A percentile compares a stretch with the other conserved stretches of the same genome.
These are phyloP conservation scores for Crotalus tigris DNA, from an alignment of 2,113 vertebrate species.

Conservation along the genomic window DNA sequence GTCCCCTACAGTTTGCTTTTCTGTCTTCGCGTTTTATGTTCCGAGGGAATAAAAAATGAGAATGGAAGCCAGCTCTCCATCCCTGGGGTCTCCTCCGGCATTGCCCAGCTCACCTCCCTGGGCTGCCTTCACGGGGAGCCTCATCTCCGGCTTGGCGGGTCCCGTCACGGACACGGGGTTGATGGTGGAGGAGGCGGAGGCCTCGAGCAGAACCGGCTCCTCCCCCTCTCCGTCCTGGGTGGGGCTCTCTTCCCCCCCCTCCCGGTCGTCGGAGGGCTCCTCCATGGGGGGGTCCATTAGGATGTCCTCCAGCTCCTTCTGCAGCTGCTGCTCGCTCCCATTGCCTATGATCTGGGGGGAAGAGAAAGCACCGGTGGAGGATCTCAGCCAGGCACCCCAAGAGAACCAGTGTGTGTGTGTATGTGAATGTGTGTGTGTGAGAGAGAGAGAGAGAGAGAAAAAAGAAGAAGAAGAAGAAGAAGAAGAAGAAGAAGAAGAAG, in stretches of 20 bases:
- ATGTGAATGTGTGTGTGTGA: too few relatives aligned
- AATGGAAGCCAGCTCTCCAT: too few relatives aligned
- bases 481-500: too few relatives aligned
- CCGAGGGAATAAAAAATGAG: too few relatives aligned
- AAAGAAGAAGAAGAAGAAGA: rapidly evolving
- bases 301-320: slow-evolving; percentile 92
- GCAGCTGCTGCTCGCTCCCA: slow-evolving; percentile 97
- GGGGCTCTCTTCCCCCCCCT: slow-evolving; percentile 44
- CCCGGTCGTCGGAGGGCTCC: slow-evolving; percentile 67
- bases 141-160: slow-evolving; percentile 86
- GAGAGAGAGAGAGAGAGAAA: too few relatives aligned
- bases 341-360: slow-evolving; percentile 89
- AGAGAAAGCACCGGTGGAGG: slow-evolving; percentile 5
- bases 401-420: neutral
- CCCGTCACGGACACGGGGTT: slow-evolving; percentile 76
- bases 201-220: slow-evolving; percentile 68
- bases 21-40: too few relatives aligned
- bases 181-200: slow-evolving; percentile 74
- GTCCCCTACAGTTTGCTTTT: too few relatives aligned
- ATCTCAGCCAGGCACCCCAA: neutral
- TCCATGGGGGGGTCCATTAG: slow-evolving; percentile 93
- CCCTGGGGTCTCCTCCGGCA: too few relatives aligned
- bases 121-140: slow-evolving; percentile 85
- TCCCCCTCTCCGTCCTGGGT: slow-evolving; percentile 71
- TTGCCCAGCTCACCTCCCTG: slow-evolving; percentile 81